Conservation (phyloP, 1,140 invertebrate species). For the Brachionus plicatilis region DNA sequence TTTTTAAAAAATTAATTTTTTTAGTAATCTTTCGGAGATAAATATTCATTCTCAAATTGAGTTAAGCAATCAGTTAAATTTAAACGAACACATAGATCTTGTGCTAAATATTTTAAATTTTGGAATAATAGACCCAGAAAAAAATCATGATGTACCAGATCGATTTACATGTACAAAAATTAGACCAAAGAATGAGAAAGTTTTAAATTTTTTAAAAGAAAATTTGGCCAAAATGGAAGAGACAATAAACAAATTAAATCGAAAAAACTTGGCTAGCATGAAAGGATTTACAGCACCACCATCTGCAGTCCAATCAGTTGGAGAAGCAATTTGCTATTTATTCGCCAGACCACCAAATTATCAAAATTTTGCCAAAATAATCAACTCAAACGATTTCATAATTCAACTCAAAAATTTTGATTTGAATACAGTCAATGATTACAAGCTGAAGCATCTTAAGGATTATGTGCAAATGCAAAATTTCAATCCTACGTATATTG, state of each 20-base stretch:
- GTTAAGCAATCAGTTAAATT: slow-evolving; percentile 22
- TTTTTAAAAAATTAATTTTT: neutral
- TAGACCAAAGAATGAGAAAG: neutral
- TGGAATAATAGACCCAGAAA: neutral
- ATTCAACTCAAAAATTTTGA: neutral
- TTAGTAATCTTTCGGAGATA: neutral
- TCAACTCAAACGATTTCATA: neutral
- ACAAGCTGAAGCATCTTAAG: neutral
- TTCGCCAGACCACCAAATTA: neutral
- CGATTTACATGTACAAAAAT: neutral
- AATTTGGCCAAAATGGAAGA: neutral
- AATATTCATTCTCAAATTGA: neutral
- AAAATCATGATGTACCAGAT: neutral
- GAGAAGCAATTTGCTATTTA: neutral
- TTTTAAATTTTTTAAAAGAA: neutral
- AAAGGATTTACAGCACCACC: neutral
- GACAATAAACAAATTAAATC: neutral
- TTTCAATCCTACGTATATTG: neutral
- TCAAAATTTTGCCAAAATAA: neutral
- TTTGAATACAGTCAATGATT: neutral
- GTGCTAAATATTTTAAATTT: neutral
- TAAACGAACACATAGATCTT: neutral
- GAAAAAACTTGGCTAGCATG: neutral
- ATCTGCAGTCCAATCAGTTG: neutral
- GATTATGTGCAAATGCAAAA: neutral